Conservation (phyloP, 2,113 vertebrate species). For the Xenus cinereus region DNA sequence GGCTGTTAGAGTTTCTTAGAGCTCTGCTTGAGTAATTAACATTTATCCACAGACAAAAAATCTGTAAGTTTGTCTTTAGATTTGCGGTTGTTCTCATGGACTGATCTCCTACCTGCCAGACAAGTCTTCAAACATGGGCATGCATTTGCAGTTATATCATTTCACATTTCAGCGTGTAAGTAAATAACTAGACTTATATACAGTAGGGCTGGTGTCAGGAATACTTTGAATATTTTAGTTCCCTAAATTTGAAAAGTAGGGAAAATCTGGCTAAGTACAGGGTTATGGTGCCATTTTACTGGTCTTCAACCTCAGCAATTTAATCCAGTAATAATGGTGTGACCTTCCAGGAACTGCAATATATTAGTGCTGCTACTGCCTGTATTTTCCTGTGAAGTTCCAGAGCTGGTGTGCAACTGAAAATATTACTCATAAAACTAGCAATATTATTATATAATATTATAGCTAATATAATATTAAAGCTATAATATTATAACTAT, state of each 20-base stretch:
- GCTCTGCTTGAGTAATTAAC: not conserved
- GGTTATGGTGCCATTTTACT: not conserved
- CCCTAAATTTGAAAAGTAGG: not conserved
- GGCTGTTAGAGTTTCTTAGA: not conserved
- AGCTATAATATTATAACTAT: not conserved
- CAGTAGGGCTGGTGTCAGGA: not conserved
- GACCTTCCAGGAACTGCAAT: not conserved
- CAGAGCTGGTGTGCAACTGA: not conserved
- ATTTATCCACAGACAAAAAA: not conserved
- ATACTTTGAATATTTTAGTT: not conserved
- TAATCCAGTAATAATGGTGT: not conserved
- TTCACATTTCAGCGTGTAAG: not conserved
- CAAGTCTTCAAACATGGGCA: not conserved
- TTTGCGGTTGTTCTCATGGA: not conserved
- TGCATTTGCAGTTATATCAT: not conserved
- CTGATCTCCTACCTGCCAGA: not conserved
- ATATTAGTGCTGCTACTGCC: not conserved
- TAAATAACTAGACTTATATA: not conserved
- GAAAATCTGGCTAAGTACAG: not conserved
- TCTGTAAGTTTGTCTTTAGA: not conserved
- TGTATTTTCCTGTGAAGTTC: not conserved
- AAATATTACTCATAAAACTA: not conserved
- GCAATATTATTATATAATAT: not conserved
- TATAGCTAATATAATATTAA: no score
- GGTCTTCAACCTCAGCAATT: not conserved